A percentile compares a stretch with the other conserved stretches of the same genome.
Conservation (phyloP, 2,888 invertebrate species). For the Drosophila pseudotalamancana region DNA sequence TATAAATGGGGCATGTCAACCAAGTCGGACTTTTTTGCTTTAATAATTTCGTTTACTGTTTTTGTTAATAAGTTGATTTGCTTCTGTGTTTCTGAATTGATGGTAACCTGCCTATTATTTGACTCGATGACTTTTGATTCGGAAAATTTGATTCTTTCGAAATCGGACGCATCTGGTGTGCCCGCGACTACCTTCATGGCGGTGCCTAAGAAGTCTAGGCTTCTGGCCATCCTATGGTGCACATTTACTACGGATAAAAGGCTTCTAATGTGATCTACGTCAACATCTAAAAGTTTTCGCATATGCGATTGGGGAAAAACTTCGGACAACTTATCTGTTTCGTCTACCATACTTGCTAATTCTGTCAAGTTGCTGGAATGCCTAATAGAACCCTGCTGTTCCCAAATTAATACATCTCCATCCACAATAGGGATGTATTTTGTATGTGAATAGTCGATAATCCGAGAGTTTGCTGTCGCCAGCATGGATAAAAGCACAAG, state of each 20-base stretch:
- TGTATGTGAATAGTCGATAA: background rate
- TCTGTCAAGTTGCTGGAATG: background rate
- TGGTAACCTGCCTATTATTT: too few species aligned
- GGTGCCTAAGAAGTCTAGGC: background rate
- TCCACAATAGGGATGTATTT: background rate
- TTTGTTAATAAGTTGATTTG: background rate
- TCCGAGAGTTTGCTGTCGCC: background rate
- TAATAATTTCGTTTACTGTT: too few species aligned
- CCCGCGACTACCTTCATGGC: conserved; percentile 9
- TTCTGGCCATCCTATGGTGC: conserved; percentile 1
- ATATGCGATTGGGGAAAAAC: background rate
- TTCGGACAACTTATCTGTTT: background rate
- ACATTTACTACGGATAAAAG: too few species aligned
- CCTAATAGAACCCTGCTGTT: background rate
- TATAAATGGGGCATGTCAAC: background rate
- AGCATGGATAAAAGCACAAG: too few species aligned
- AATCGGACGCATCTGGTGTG: conserved; percentile 3
- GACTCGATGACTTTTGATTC: background rate
- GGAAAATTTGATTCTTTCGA: background rate
- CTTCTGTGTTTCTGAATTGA: too few species aligned
- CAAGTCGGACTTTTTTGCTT: too few species aligned
- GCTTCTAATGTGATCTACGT: too few species aligned
- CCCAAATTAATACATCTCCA: background rate
- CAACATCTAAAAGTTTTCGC: background rate
- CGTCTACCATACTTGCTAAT: background rate